Evolutionary conservation across 2,113 vertebrate species (phyloP), one percentile per base, ranked within the genome.

Genomic region (Eptesicus fuscus): DNA sequence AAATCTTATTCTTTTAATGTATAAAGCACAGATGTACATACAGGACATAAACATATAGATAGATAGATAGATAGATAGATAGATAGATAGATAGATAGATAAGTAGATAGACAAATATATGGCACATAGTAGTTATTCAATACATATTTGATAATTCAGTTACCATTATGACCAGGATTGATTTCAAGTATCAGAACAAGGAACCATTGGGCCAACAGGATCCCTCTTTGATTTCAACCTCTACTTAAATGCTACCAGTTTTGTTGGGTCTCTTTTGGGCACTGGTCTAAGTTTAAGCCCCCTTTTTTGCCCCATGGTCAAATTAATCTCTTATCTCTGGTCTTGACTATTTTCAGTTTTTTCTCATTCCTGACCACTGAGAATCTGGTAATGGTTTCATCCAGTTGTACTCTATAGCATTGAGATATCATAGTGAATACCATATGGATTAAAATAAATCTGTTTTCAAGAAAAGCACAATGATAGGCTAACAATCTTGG

Each of bases 401-500:
- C 13, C 20, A 37, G 17, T 9, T 42, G 9, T 42, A 25, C 28
- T 20, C 30, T 51, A 1, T 32, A 37, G 63, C 17, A 71, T 3
- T 47, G 42, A 83, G 79, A 84, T 23, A 9, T 28, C 40, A 25
- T 0, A 18, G 30, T 42, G 28, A 83, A 49, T 53, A 79, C 10
- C 5, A 22, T 25, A 49, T 0, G 5, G 44, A 71, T 74, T 76
- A 47, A 79, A 76, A 92, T 59, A 82, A 83, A 84, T 79, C 59
- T 12, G 40, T 88, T 91, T 90, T 90, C 40, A 90, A 51, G 84
- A 65, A 83, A 83, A 90, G 53, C 49, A 53, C 20, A 37, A 87
- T 32, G 40, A 23, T 30, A 90, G 80, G 88, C 63, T 89, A 86
- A 59, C 56, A 70, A 85, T 93, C n/a, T 65, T 95, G n/a, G 93